Conservation (phyloP, 2,888 invertebrate genomes). For the Ochropacha duplaris region DNA sequence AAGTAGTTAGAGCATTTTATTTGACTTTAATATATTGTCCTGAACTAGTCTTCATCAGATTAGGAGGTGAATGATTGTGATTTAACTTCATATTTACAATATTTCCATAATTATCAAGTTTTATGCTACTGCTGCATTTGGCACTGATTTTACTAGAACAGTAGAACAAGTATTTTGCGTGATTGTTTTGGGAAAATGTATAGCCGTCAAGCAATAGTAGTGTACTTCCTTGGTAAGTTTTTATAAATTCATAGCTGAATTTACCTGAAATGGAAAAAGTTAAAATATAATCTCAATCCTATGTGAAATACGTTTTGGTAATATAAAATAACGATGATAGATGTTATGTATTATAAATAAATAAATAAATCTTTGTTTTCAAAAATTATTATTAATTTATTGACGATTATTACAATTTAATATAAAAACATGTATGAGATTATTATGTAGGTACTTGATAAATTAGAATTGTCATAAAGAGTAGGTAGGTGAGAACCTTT, state of each 20-base stretch:
- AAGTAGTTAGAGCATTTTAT: not conserved
- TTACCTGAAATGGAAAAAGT: not conserved
- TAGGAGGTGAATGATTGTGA: not conserved
- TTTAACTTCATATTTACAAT: not conserved
- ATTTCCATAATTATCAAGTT: conserved; percentile 15
- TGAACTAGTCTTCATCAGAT: not conserved
- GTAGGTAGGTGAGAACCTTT: too few relatives aligned
- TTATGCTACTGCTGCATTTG: conserved; percentile 10
- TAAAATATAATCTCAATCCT: not conserved
- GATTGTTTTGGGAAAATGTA: not conserved
- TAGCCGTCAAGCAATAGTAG: not conserved
- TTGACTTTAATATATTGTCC: not conserved
- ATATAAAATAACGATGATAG: too few relatives aligned
- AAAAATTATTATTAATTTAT: not conserved
- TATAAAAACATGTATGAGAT: not conserved
- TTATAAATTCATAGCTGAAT: not conserved
- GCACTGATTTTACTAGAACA: not conserved
- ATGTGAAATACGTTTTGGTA: too few relatives aligned
- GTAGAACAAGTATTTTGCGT: not conserved
- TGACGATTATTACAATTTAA: not conserved
- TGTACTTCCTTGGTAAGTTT: not conserved
- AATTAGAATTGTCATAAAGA: too few relatives aligned
- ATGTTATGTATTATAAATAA: too few relatives aligned
- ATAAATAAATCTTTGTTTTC: too few relatives aligned
- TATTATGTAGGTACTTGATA: too few relatives aligned